A percentile compares a stretch with the other conserved stretches of the same genome.
Conservation (phyloP, 2,113 vertebrate genomes). For the Caranx ignobilis region DNA sequence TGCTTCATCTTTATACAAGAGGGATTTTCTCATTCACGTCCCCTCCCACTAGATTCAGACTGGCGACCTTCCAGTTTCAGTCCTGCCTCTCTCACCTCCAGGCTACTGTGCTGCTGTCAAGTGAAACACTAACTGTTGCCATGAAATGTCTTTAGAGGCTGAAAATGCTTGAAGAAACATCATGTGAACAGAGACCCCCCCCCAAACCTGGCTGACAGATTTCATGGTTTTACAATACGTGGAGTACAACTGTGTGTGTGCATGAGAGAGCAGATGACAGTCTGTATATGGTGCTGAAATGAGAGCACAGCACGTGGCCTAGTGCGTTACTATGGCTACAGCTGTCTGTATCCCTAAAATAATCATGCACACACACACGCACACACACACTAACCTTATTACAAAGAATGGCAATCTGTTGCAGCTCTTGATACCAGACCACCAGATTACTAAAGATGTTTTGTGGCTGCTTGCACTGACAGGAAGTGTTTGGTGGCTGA, state of each 20-base stretch:
- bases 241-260: not conserved
- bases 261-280: not conserved
- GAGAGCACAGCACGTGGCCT: conserved; percentile 67
- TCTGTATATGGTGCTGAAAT: conserved; percentile 71
- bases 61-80: conserved; percentile 68
- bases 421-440: conserved; percentile 21
- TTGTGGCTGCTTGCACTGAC: not conserved
- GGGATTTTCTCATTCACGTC: conserved; percentile 53
- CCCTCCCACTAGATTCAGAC: conserved; percentile 33
- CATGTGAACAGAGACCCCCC: not conserved
- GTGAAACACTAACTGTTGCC: conserved; percentile 33
- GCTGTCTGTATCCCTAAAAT: conserved; percentile 79
- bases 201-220: conserved; percentile 7
- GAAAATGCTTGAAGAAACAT: not conserved
- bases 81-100: conserved; percentile 47
- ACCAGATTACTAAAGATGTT: conserved; percentile 35
- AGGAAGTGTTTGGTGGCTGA: not conserved
- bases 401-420: conserved; percentile 59
- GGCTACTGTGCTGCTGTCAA: conserved; percentile 40
- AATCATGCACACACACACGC: conserved; percentile 58
- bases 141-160: not conserved
- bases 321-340: conserved; percentile 81
- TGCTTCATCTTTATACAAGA: conserved; percentile 35
- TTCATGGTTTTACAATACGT: not conserved
- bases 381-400: conserved; percentile 67